A percentile compares a stretch with the other conserved stretches of the same genome.
These are phyloP conservation scores for Zaprionus vittiger DNA, from an alignment of 1,140 invertebrate species.

Conservation along the genomic window DNA sequence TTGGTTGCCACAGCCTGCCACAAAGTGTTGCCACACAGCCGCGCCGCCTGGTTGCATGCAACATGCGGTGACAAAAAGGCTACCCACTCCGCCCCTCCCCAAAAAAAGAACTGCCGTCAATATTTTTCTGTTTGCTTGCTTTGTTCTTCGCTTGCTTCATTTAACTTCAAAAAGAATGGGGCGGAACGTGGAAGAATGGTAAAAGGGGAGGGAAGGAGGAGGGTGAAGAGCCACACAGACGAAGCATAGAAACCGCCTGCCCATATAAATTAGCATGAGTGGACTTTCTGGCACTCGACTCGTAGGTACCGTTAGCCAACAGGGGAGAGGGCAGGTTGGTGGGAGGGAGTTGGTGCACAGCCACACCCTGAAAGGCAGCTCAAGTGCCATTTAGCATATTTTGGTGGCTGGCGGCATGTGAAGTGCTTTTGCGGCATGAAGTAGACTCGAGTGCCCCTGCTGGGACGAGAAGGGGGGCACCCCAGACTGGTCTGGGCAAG, in stretches of 20 bases:
- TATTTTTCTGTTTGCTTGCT: slow-evolving; percentile 51
- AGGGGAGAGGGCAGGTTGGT: neutral
- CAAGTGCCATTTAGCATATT: slow-evolving; percentile 77
- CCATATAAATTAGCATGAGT: slow-evolving; percentile 74
- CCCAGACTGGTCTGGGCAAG: neutral
- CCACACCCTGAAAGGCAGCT: slow-evolving; percentile 37
- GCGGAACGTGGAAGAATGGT: neutral
- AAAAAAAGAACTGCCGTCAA: neutral
- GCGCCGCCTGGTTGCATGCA: slow-evolving; percentile 25
- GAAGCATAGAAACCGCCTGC: slow-evolving; percentile 42
- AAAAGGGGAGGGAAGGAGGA: neutral
- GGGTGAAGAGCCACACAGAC: slow-evolving; percentile 30
- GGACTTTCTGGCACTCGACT: slow-evolving; percentile 58
- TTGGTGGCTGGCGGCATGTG: slow-evolving; percentile 46
- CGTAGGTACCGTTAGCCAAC: slow-evolving; percentile 56
- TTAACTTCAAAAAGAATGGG: slow-evolving; percentile 47
- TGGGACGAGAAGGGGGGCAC: slow-evolving; percentile 1
- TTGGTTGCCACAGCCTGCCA: slow-evolving; percentile 3
- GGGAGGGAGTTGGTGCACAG: neutral
- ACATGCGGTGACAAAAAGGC: slow-evolving; percentile 38
- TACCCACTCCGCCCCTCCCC: neutral
- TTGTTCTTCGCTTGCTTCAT: slow-evolving; percentile 57
- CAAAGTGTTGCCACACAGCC: slow-evolving; percentile 3
- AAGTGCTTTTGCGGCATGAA: slow-evolving; percentile 21
- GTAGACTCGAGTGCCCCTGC: slow-evolving; percentile 42